Evolutionary conservation across 1,140 invertebrate genomes (phyloP), one percentile per base, ranked within the genome.

Genomic region (Polypedilum vanderplanki): DNA sequence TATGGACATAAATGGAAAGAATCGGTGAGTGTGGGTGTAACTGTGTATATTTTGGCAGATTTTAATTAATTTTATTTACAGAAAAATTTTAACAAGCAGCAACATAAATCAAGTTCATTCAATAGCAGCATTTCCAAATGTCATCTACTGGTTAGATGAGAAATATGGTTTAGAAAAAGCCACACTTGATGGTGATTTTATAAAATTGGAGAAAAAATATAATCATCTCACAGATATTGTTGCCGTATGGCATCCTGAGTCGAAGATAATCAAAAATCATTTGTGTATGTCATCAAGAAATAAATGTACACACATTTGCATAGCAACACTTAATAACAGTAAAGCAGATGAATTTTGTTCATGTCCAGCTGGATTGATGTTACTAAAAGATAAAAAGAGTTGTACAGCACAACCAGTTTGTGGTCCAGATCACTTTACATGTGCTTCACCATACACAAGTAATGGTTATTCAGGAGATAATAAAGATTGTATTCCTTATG

Each of bases 71-170:
- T 76, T 40, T 75, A 33, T 73, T 75, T 75, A 1, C 40, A 83
- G 85, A 17, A 84, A 83, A 78, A 81, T 83, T 0, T 76, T 87
- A 1, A 80, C 86, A 0, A 80, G 80, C 7, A 81, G 83, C 74
- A 80, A 84, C 73, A 81, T 81, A n/a, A 78, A 79, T 64, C 83
- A 87, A 40, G 85, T 88, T 74, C 85, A 86, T 1, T 84, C 86
- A 75, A 82, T 95, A 73, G 87, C 90, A 0, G 88, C 91, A 7
- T 83, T 89, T 70, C 87, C 87, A 65, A 87, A 90, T 73, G 88
- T 89, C 80, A 83, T 97, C 20, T 97, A 96, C 82, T 94, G 94
- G 89, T 87, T 90, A 74, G 93, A 96, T 79, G 89, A 89, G 79
- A 91, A 91, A 73, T 86, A 83, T 4, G 83, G 84, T 2, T 82